Evolutionary conservation across 2,797 vertebrate species (phyloP).

Genomic region (Lophotriccus pileatus): DNA sequence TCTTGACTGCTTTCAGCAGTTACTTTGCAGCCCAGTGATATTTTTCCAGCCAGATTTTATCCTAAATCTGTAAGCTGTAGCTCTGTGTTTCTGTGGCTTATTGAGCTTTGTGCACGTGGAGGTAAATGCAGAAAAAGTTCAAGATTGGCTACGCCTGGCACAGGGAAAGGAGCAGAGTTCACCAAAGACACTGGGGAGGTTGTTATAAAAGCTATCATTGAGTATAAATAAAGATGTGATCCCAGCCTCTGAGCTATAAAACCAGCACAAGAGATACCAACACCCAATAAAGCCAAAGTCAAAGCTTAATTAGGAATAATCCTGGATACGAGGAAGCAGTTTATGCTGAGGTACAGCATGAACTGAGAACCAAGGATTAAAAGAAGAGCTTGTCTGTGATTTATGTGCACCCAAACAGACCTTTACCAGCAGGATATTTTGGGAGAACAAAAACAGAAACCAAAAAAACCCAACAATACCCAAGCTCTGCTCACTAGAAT

Average conservation of each 20-base stretch:
- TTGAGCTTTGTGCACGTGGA: neutral
- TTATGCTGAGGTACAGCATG: neutral
- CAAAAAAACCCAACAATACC: accelerated
- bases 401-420: neutral
- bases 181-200: neutral
- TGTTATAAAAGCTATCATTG: neutral
- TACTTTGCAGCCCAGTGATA: neutral
- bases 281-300: neutral
- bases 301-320: neutral
- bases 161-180: neutral
- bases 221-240: neutral
- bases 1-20: neutral
- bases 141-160: neutral
- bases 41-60: neutral
- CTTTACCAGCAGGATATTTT: neutral
- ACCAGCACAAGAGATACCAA: neutral
- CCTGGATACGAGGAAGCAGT: neutral
- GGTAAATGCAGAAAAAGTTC: neutral
- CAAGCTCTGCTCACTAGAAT: neutral
- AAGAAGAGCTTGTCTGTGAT: neutral
- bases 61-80: neutral
- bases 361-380: neutral
- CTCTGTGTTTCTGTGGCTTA: neutral
- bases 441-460: neutral
- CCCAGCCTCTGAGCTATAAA: neutral